Evolutionary conservation across 2,888 invertebrate species (phyloP).

Genomic region (Colletes collaris): DNA sequence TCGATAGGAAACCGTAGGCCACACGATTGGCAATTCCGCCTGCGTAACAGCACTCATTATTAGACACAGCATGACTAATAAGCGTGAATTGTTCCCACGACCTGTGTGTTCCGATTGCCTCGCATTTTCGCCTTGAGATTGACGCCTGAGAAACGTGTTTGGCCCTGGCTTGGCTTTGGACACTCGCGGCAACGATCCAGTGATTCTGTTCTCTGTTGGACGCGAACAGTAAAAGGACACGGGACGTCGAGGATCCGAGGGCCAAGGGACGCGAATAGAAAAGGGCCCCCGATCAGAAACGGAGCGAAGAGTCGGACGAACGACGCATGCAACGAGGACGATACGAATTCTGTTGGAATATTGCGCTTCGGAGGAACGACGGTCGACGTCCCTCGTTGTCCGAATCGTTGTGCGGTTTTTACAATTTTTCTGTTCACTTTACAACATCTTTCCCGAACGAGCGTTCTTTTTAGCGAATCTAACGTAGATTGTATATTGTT

Average conservation of each 20-base stretch:
- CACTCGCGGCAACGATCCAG: conserved; percentile 9
- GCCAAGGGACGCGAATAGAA: conserved; percentile 14
- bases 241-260: conserved; percentile 36
- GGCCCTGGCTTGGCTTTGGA: conserved; percentile 7
- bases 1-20: background rate
- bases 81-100: conserved; percentile 20
- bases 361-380: conserved; percentile 34
- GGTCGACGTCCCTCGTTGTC: conserved; percentile 36
- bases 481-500: conserved; percentile 66
- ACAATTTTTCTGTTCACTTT: conserved; percentile 30
- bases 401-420: conserved; percentile 44
- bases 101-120: conserved; percentile 33
- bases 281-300: conserved; percentile 8
- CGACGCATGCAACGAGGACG: conserved; percentile 27
- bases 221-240: conserved; percentile 62
- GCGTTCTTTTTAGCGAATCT: conserved; percentile 61
- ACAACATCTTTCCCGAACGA: conserved; percentile 64
- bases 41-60: conserved; percentile 12
- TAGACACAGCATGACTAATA: conserved; percentile 48
- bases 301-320: conserved; percentile 33
- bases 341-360: conserved; percentile 40
- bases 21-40: too few relatives aligned
- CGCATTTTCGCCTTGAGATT: conserved; percentile 48
- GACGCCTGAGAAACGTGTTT: conserved; percentile 39
- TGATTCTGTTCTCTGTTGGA: conserved; percentile 57